Conservation (phyloP, 2,888 invertebrate genomes). For the Hemithea aestivaria region DNA sequence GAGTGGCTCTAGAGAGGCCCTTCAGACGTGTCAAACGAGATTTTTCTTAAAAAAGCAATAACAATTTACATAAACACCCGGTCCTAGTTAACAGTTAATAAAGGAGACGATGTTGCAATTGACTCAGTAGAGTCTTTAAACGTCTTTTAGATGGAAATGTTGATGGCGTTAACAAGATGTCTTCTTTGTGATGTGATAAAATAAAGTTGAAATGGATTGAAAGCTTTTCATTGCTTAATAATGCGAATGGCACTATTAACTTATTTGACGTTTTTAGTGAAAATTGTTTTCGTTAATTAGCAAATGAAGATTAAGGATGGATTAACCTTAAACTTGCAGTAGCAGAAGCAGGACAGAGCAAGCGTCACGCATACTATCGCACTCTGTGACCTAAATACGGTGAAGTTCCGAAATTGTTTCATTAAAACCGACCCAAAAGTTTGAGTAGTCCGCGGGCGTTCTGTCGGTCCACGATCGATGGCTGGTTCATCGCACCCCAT, state of each 20-base stretch:
- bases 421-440: constrained; percentile 70
- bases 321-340: constrained; percentile 4
- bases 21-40: constrained; percentile 73
- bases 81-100: constrained; percentile 78
- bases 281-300: too few species aligned
- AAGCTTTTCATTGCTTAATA: constrained; percentile 18
- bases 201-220: constrained; percentile 19
- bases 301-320: background rate
- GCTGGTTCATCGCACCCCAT: constrained; percentile 60
- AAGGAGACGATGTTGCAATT: constrained; percentile 74
- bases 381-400: constrained; percentile 66
- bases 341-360: constrained; percentile 19
- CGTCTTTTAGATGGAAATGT: constrained; percentile 70
- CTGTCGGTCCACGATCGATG: constrained; percentile 58
- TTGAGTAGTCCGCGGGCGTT: constrained; percentile 52
- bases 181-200: constrained; percentile 33
- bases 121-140: constrained; percentile 63
- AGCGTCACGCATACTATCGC: constrained; percentile 49
- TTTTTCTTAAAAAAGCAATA: constrained; percentile 77
- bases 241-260: constrained; percentile 13
- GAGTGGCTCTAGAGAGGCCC: constrained; percentile 56
- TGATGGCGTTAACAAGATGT: constrained; percentile 60
- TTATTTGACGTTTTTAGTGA: too few species aligned
- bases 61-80: constrained; percentile 78
- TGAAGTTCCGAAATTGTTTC: constrained; percentile 65